Evolutionary conservation across 1,140 invertebrate genomes (phyloP).

Genomic region (Euschistus heros): DNA sequence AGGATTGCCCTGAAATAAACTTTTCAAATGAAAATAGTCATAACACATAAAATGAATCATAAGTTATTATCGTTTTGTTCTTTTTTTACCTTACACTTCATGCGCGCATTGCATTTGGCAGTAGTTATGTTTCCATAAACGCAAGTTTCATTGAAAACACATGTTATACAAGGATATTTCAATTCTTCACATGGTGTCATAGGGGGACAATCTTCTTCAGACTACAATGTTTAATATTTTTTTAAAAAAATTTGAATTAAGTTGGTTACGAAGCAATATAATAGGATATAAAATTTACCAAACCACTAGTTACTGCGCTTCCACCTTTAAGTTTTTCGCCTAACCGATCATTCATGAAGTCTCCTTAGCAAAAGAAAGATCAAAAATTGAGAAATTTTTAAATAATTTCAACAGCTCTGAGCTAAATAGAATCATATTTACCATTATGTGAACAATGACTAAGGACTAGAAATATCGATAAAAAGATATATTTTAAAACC

Average conservation of each 20-base stretch:
- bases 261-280: background rate
- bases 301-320: background rate
- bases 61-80: no score
- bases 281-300: background rate
- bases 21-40: background rate
- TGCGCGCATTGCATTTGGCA: constrained; percentile 27
- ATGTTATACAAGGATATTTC: constrained; percentile 29
- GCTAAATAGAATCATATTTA: background rate
- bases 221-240: background rate
- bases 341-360: background rate
- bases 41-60: background rate
- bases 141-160: constrained; percentile 30
- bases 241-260: background rate
- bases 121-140: constrained; percentile 30
- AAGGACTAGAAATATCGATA: background rate
- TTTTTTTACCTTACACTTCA: constrained; percentile 26
- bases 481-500: background rate
- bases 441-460: constrained; percentile 12
- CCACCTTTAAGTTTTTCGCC: constrained; percentile 5
- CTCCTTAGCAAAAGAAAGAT: background rate
- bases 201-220: constrained; percentile 9
- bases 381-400: background rate
- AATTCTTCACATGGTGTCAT: constrained; percentile 18
- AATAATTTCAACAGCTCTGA: no score
- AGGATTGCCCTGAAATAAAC: background rate